Evolutionary conservation across 2,797 vertebrate genomes (phyloP).

Genomic region (Coranthus polyacanthus): DNA sequence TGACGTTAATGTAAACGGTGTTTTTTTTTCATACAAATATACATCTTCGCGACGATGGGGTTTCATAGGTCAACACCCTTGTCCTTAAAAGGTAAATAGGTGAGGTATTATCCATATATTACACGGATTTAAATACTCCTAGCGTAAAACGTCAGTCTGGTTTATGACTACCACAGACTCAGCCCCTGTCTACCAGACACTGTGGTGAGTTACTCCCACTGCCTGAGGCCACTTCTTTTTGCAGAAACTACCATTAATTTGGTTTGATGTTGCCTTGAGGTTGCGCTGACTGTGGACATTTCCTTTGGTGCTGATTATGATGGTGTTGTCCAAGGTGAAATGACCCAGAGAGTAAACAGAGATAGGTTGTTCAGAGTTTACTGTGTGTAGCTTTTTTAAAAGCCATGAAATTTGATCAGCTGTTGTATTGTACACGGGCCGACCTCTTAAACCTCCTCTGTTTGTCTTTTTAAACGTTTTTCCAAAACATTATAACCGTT

Average conservation of each 20-base stretch:
- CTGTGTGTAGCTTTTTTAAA: background rate
- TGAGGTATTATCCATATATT: background rate
- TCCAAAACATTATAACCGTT: slow-evolving; percentile 12
- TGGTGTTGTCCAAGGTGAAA: background rate
- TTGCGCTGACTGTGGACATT: slow-evolving; percentile 1
- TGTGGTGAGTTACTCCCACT: background rate
- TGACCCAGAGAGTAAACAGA: slow-evolving; percentile 1
- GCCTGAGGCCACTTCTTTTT: slow-evolving; percentile 31
- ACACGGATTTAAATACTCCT: background rate
- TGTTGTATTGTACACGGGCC: slow-evolving; percentile 30
- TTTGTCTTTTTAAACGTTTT: slow-evolving; percentile 23
- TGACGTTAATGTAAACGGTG: too few relatives aligned
- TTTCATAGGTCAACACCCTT: too few relatives aligned
- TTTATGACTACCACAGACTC: slow-evolving; percentile 40
- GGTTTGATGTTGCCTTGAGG: background rate
- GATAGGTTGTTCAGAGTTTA: background rate
- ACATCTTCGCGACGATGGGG: too few relatives aligned
- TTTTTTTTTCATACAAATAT: too few relatives aligned
- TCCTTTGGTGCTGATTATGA: background rate
- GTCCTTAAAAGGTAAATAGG: background rate
- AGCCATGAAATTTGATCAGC: slow-evolving; percentile 42
- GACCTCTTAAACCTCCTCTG: slow-evolving; percentile 31
- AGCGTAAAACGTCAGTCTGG: background rate
- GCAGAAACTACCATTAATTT: background rate
- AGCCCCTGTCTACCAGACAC: slow-evolving; percentile 14